A percentile compares a stretch with the other conserved stretches of the same genome.
Evolutionary conservation across 2,113 vertebrate species (phyloP).

Genomic region (Benitochromis conjunctus): DNA sequence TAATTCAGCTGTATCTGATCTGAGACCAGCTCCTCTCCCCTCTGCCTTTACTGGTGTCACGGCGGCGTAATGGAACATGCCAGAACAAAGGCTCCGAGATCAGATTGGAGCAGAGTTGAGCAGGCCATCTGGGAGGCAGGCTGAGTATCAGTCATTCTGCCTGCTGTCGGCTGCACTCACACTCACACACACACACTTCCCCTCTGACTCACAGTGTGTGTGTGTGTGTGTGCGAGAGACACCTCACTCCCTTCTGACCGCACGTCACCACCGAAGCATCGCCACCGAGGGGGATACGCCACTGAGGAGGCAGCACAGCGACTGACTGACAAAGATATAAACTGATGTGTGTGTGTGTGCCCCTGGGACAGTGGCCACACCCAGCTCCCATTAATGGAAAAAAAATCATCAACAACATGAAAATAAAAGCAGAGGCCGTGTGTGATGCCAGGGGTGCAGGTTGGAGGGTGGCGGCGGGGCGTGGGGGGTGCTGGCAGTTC

Average conservation of each 20-base stretch:
- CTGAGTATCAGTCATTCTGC: slow-evolving; percentile 73
- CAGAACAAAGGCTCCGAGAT: slow-evolving; percentile 75
- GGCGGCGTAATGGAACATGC: slow-evolving; percentile 73
- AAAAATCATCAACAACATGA: slow-evolving; percentile 33
- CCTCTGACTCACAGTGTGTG: slow-evolving; percentile 58
- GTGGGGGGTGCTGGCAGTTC: slow-evolving; percentile 56
- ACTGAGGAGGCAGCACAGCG: slow-evolving; percentile 26
- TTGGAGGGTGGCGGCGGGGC: background rate
- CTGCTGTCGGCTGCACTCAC: slow-evolving; percentile 69
- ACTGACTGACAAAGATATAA: slow-evolving; percentile 48
- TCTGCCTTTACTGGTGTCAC: slow-evolving; percentile 74
- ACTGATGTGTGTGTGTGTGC: slow-evolving; percentile 22
- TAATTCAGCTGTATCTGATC: slow-evolving; percentile 72
- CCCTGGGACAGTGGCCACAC: slow-evolving; percentile 80
- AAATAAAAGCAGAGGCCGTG: slow-evolving; percentile 61
- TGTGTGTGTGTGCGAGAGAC: slow-evolving; percentile 13
- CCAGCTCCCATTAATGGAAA: slow-evolving; percentile 86
- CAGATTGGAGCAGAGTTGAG: slow-evolving; percentile 77
- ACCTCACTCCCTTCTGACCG: slow-evolving; percentile 34
- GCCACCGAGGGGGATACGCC: slow-evolving; percentile 21
- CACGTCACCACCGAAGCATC: slow-evolving; percentile 33
- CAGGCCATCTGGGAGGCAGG: slow-evolving; percentile 74
- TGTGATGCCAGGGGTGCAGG: slow-evolving; percentile 16
- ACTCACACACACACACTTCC: slow-evolving; percentile 52
- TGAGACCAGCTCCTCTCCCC: slow-evolving; percentile 71